phyloP scores from a whole-genome alignment of 2,797 vertebrate genomes.

The Champsocephalus esox region DNA sequence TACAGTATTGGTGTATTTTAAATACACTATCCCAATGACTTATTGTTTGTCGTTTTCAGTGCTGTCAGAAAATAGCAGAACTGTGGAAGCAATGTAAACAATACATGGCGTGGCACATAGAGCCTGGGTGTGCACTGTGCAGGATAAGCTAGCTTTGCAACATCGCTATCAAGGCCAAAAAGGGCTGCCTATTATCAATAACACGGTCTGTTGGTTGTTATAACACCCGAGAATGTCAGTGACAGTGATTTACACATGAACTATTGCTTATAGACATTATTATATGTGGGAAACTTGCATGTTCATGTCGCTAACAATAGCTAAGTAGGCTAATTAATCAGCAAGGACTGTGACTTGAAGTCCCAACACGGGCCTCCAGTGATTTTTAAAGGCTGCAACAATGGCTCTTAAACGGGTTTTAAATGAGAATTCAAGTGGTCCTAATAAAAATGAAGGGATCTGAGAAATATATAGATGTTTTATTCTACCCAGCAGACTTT shows the following conservation, averaged over 20 bases:
- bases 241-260: slow-evolving; percentile 11
- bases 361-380: slow-evolving; percentile 63
- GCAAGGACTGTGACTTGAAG: slow-evolving; percentile 45
- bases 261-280: not conserved
- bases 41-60: slow-evolving; percentile 18
- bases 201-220: not conserved
- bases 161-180: slow-evolving; percentile 48
- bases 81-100: slow-evolving; percentile 83
- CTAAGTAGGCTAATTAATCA: slow-evolving; percentile 52
- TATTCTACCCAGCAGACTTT: not conserved
- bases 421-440: slow-evolving; percentile 10
- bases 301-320: slow-evolving; percentile 28
- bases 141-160: slow-evolving; percentile 58
- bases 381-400: slow-evolving; percentile 51
- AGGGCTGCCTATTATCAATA: not conserved
- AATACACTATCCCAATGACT: not conserved
- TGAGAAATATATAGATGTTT: not conserved
- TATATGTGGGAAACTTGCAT: not conserved
- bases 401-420: slow-evolving; percentile 57
- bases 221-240: not conserved
- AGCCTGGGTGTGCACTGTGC: slow-evolving; percentile 72
- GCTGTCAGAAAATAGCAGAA: slow-evolving; percentile 58
- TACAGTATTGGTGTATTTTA: not conserved
- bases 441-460: not conserved
- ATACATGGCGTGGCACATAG: slow-evolving; percentile 83